Evolutionary conservation across 2,888 invertebrate genomes (phyloP).

Genomic region (Yponomeuta cagnagella): DNA sequence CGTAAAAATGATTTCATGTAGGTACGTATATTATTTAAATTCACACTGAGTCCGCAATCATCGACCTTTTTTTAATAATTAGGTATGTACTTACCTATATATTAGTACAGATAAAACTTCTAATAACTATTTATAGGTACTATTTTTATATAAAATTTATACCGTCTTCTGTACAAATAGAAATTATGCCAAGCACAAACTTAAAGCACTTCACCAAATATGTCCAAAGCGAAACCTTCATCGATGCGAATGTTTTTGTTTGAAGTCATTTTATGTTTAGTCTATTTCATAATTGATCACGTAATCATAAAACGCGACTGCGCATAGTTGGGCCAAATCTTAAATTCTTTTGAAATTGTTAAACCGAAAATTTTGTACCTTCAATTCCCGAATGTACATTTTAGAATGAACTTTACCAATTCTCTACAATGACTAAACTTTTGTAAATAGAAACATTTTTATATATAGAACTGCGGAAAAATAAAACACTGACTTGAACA

Average conservation of each 20-base stretch:
- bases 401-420: too few species aligned
- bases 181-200: constrained; percentile 5
- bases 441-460: neutral
- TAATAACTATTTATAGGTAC: constrained; percentile 1
- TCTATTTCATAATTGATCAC: neutral
- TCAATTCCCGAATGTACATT: too few species aligned
- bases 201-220: neutral
- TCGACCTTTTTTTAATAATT: neutral
- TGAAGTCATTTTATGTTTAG: neutral
- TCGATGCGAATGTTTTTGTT: neutral
- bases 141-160: neutral
- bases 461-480: neutral
- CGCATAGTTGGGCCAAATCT: neutral
- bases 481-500: neutral
- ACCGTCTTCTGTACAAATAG: constrained; percentile 11
- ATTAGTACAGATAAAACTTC: constrained; percentile 8
- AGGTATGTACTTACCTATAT: neutral
- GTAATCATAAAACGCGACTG: neutral
- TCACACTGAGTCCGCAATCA: neutral
- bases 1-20: constrained; percentile 9
- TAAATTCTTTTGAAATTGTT: too few species aligned
- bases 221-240: neutral
- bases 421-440: too few species aligned
- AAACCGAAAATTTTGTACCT: too few species aligned
- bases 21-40: constrained; percentile 10